Base-by-base conservation (phyloP, 2,797 vertebrate genomes). In the Sebastes baramenuke region DNA sequence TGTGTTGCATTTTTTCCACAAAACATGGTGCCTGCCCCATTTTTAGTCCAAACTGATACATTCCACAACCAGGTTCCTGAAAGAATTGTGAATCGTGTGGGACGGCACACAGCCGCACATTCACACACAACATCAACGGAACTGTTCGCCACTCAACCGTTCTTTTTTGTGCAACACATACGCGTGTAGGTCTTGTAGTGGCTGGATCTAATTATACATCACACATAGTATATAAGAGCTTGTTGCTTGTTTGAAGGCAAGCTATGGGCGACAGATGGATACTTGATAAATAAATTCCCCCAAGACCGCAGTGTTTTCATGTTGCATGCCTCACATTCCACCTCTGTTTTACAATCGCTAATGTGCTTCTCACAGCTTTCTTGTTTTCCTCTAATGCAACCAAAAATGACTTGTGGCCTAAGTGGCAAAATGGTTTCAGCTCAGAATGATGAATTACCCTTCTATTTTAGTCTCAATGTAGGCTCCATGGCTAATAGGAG, bases 291-390 rank as follows among this genome's bases (percentile, higher is more conserved):
- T 93, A 81, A 92, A 94, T 94, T 94, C 92, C 89, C 92, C 42
- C 46, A 27, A 89, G 89, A 95, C 93, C 92, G 12, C 90, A 93
- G 69, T 94, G 93, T 95, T 95, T 95, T 95, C 91, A 95, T 94
- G 93, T 93, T 88, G 87, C 92, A 32, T 93, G 88, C 94, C 88
- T 91, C 58, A 46, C 93, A 95, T 96, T 95, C 95, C 92, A 93
- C 85, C 84, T 88, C 88, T 85, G 93, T 94, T 96, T 95, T 94
- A 95, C 92, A 91, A 94, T 92, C 82, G 1, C 89, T 94, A 93
- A 95, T 93, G 94, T 90, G 91, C 92, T 87, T 92, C 91, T 92
- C 90, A 83, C 88, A 87, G 88, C 90, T 89, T 92, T 92, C 83
- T 92, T 90, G 90, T 92, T 90, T 93, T 91, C 88, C 81, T 87